Conservation (phyloP, 1,140 invertebrate species). For the Drosophila nikananu region DNA sequence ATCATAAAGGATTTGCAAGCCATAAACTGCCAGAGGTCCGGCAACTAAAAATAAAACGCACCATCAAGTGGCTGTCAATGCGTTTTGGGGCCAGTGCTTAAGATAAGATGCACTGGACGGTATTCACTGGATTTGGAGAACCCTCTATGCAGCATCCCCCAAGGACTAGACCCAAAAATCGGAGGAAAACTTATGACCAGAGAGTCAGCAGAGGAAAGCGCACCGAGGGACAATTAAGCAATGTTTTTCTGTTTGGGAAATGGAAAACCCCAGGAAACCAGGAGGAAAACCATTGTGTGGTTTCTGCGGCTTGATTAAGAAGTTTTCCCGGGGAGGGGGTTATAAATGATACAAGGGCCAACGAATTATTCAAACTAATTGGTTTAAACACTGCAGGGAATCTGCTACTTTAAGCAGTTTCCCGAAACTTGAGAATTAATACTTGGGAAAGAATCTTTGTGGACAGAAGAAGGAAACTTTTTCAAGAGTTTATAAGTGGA, state of each 20-base stretch:
- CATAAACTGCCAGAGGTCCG: conserved; percentile 56
- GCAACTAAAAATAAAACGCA: conserved; percentile 39
- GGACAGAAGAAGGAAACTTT: not conserved
- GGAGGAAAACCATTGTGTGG: conserved; percentile 32
- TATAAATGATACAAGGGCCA: conserved; percentile 52
- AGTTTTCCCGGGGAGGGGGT: conserved; percentile 27
- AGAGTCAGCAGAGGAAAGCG: conserved; percentile 23
- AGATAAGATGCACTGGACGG: conserved; percentile 56
- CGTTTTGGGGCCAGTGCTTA: conserved; percentile 59
- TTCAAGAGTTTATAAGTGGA: too few species aligned
- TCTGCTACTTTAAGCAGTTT: conserved; percentile 13
- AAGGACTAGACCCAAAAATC: conserved; percentile 37
- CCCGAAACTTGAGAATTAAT: conserved; percentile 26
- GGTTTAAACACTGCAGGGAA: conserved; percentile 37
- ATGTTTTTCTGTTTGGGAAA: conserved; percentile 9
- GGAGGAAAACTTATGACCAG: not conserved
- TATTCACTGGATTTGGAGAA: not conserved
- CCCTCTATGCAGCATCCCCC: conserved; percentile 24
- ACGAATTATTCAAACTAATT: conserved; percentile 54
- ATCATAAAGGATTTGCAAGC: conserved; percentile 70
- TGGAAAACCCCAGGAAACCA: conserved; percentile 1
- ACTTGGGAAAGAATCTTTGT: conserved; percentile 21
- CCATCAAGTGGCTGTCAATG: conserved; percentile 78
- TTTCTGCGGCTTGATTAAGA: conserved; percentile 47
- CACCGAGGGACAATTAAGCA: conserved; percentile 51